Evolutionary conservation across 2,797 vertebrate species (phyloP), one percentile per base, ranked within the genome.

Genomic region (Squalus acanthias): DNA sequence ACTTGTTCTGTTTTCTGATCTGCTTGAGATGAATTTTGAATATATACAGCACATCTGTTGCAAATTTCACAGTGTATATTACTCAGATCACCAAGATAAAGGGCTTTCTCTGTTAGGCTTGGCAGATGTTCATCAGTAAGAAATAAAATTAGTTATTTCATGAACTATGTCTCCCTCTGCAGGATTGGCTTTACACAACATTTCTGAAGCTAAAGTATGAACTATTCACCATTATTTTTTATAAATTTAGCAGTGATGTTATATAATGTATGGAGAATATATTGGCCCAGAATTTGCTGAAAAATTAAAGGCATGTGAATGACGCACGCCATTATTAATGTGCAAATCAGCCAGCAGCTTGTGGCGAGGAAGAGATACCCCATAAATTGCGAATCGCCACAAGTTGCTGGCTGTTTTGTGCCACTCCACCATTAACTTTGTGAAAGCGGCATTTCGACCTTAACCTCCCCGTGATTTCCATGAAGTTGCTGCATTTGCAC

Each of bases 151-250:
- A 95, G 39, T 95, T 33, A 74, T 95, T 95, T 60, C 46, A 33
- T 95, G 94, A 74, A 22, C 94, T 57, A 26, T 76, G 94, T 95
- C 94, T 95, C 94, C 94, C 94, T 95, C 94, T 95, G 70, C 94
- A 95, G 94, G 94, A 95, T 6, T 57, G 15, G 12, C 22, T 95
- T 29, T 33, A 74, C 46, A 74, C 20, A 39, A 22, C 7, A 26
- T 70, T 95, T n/a, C 65, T 60, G n/a, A 70, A 95, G 39, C 1
- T 50, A 29, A n/a, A 65, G 20, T 20, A 46, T 33, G 50, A 95
- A 76, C 57, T 57, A 76, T 57, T 76, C 39, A 57, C 50, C 29
- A 57, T 20, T 74, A 57, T 65, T 0, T 65, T 92, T 63, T 26
- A 53, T 26, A 72, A 95, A 29, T 50, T 70, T 46, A 26, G 67